These are phyloP conservation scores for Emydocephalus ijimae DNA, from an alignment of 2,113 vertebrate genomes.

Conservation along the genomic window DNA sequence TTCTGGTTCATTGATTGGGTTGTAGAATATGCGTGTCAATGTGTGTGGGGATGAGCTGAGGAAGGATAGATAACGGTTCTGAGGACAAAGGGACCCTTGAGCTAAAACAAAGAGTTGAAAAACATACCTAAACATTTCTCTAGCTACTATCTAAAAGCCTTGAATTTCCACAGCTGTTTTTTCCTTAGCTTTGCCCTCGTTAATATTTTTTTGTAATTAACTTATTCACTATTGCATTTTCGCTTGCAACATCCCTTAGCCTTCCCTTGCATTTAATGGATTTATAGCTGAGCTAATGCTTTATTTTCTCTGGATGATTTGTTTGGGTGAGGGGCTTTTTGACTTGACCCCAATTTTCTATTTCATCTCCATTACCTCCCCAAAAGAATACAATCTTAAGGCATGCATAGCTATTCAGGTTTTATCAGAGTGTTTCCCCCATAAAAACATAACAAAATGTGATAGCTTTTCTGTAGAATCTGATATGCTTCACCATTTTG, in stretches of 20 bases:
- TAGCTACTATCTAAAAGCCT: background rate
- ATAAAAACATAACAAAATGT: background rate
- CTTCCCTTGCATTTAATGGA: background rate
- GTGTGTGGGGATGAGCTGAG: background rate
- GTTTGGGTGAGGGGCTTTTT: background rate
- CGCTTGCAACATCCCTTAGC: background rate
- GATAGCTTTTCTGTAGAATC: background rate
- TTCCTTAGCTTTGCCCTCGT: background rate
- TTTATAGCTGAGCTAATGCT: background rate
- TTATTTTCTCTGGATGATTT: background rate
- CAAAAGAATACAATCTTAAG: background rate
- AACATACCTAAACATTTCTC: background rate
- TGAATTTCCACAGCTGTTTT: background rate
- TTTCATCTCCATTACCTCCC: background rate
- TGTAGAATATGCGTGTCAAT: background rate
- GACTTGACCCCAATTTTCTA: background rate
- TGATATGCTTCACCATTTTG: background rate
- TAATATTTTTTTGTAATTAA: background rate
- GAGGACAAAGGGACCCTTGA: background rate
- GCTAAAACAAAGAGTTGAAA: background rate
- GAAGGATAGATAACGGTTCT: background rate
- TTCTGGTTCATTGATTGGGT: background rate
- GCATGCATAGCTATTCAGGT: background rate
- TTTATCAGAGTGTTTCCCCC: background rate
- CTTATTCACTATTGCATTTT: background rate